Conservation (phyloP, 1,140 invertebrate species). For the Trichomalopsis sarcophagae region DNA sequence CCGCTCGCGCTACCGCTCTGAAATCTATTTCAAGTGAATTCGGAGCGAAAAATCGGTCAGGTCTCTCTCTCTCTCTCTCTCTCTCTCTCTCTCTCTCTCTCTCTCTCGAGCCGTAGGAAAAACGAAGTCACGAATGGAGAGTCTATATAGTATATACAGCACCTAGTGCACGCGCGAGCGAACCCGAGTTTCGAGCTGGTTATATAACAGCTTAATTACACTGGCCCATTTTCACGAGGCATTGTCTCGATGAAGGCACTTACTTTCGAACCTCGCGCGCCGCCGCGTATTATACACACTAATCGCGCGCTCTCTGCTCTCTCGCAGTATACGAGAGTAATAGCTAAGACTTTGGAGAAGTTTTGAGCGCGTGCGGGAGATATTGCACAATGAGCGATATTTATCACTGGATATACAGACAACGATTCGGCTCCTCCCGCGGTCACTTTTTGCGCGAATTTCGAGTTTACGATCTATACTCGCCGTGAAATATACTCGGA, state of each 20-base stretch:
- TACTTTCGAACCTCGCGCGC: slow-evolving; percentile 59
- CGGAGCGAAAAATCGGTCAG: slow-evolving; percentile 22
- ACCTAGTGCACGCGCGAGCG: neutral
- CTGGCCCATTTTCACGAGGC: slow-evolving; percentile 69
- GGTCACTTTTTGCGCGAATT: neutral
- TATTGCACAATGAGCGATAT: neutral
- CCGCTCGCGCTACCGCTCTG: neutral
- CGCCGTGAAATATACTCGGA: neutral
- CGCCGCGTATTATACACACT: neutral
- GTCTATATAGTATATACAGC: neutral
- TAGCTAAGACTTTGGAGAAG: neutral
- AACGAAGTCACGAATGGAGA: slow-evolving; percentile 22
- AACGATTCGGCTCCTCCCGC: too few species aligned
- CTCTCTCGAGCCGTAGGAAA: neutral
- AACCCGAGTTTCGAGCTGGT: slow-evolving; percentile 59
- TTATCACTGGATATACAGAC: neutral
- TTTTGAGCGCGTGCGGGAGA: neutral
- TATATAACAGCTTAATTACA: slow-evolving; percentile 72
- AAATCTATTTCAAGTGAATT: neutral
- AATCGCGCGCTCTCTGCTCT: neutral
- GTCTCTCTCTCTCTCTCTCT: neutral
- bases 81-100: neutral
- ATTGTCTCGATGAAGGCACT: slow-evolving; percentile 69
- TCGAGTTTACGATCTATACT: too few species aligned
- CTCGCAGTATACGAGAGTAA: neutral